Base-by-base conservation (phyloP, 2,113 vertebrate genomes). In the Sander vitreus region DNA sequence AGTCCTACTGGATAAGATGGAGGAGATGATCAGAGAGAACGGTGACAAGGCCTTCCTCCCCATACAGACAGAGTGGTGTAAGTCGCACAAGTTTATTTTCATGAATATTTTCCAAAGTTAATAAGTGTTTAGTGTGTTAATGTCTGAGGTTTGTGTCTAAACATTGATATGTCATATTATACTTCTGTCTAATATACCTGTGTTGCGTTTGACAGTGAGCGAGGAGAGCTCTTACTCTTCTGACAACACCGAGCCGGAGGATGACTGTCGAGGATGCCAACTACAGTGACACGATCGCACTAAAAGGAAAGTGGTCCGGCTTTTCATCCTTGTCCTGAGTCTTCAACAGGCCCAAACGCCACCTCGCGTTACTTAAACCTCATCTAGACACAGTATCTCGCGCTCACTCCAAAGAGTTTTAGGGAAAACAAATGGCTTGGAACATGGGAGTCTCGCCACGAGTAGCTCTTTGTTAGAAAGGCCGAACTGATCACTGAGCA, bases 21-120 rank as follows among this genome's bases (percentile, higher is more conserved):
- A 96, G 79, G 95, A 96, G 85, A 96, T 96, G 94, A 93, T 96
- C 83, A 80, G 94, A 77, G 94, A 95, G 65, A 96, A 96, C 25
- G 91, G 92, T 1, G 90, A 93, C 55, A 92, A 93, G 68, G 94
- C 95, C 48, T 96, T 95, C 83, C 89, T 96, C 47, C 94, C 94
- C 48, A 90, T 96, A 19, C 92, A 94, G 77, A 89, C 91, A 13
- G 92, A 96, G 89, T 95, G 88, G 89, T 69, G 91, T 94, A 92
- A 93, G 93, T 93, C 30, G 36, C n/a, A 15, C 39, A 2, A 0
- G 10, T 53, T 60, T 13, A 43, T 75, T 64, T 30, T 12, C 30
- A 67, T 30, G 11, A 2, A 36, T 15, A 39, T 48, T 70, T 60
- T 59, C 13, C 25, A 30, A 33, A 33, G 6, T 33, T 33, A 33